A percentile compares a stretch with the other conserved stretches of the same genome.
phyloP scores from a whole-genome alignment of 2,888 invertebrate species.

The Ernsta delagoae region DNA sequence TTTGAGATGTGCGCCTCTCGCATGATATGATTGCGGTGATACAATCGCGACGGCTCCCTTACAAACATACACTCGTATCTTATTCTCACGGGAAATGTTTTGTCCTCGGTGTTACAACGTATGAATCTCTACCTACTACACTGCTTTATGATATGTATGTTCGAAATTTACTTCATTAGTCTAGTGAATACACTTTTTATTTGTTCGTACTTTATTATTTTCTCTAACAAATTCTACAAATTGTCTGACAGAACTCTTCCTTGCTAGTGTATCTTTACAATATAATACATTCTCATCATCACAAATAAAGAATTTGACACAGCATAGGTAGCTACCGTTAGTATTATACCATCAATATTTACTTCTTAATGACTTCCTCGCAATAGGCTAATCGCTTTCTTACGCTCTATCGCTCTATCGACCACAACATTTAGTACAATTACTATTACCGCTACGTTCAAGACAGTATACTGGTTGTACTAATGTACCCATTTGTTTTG shows the following conservation, averaged over 20 bases:
- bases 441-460: constrained; percentile 10
- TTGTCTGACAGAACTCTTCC: too few species aligned
- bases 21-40: constrained; percentile 38
- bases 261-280: too few species aligned
- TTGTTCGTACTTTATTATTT: too few species aligned
- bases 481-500: not conserved
- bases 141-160: not conserved
- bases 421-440: constrained; percentile 20
- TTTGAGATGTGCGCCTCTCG: constrained; percentile 22
- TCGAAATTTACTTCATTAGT: too few species aligned
- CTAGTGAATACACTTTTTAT: too few species aligned
- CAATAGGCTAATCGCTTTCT: constrained; percentile 26
- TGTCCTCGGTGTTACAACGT: not conserved
- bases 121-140: not conserved
- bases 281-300: too few species aligned
- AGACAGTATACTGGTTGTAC: not conserved
- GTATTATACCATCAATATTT: not conserved
- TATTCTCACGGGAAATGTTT: constrained; percentile 26
- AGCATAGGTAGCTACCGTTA: too few species aligned
- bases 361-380: constrained; percentile 14
- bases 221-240: too few species aligned
- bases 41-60: constrained; percentile 35
- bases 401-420: too few species aligned
- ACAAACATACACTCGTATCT: not conserved
- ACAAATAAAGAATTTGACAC: too few species aligned